phyloP scores from a whole-genome alignment of 1,140 invertebrate genomes.

The Scylla paramamosain region DNA sequence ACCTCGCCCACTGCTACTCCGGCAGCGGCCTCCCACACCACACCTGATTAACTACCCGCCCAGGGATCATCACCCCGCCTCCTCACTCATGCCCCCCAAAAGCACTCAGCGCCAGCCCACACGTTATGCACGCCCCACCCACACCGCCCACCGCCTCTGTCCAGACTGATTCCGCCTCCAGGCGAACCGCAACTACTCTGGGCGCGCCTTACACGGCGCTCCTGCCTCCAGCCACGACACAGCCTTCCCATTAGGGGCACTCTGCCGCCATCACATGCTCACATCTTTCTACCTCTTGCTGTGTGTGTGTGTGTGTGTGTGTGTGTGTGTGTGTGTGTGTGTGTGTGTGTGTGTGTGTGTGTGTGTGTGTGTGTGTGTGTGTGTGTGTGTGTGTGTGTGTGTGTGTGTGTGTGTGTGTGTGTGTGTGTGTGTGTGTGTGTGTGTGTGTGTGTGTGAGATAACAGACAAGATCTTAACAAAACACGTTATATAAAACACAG shows the following conservation, averaged over 20 bases:
- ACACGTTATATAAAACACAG: no score
- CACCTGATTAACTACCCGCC: background rate
- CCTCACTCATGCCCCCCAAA: no score
- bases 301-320: no score
- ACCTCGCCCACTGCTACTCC: background rate
- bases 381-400: no score
- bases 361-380: no score
- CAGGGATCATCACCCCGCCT: background rate
- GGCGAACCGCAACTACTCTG: background rate
- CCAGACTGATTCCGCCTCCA: background rate
- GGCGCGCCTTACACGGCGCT: background rate
- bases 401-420: no score
- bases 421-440: no score
- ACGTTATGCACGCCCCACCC: background rate
- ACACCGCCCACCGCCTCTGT: background rate
- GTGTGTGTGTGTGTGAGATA: no score
- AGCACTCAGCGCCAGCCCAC: background rate
- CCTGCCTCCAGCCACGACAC: background rate
- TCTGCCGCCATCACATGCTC: background rate
- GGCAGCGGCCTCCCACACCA: background rate
- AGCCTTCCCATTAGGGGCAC: background rate
- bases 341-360: no score
- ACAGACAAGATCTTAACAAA: no score
- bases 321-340: no score
- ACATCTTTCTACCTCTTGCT: no score